Conservation (phyloP, 53 echinoderm and acorn worm genomes). For the Mesocentrotus franciscanus region DNA sequence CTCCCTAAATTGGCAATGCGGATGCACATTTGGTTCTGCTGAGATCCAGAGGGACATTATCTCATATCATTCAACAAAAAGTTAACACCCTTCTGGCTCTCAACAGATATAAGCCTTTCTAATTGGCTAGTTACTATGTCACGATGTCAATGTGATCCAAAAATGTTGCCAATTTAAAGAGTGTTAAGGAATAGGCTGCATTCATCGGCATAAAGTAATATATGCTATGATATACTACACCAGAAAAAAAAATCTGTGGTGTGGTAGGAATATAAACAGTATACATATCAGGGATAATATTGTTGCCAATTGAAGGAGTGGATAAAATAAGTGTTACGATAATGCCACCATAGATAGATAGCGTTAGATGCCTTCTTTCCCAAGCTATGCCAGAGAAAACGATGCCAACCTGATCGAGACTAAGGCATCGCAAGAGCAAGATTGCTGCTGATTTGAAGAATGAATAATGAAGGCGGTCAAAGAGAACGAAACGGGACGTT, state of each 20-base stretch:
- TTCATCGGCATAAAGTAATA: neutral
- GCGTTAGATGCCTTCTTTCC: slow-evolving; percentile 9
- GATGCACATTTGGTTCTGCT: neutral
- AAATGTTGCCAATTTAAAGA: slow-evolving; percentile 6
- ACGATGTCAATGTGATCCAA: neutral
- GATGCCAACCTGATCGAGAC: slow-evolving; percentile 4
- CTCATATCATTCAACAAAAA: neutral
- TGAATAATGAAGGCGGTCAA: slow-evolving; percentile 22
- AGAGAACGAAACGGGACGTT: neutral
- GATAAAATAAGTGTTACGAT: neutral
- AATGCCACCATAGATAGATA: slow-evolving; percentile 30
- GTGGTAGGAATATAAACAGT: neutral
- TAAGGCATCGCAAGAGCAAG: neutral
- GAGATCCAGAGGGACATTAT: neutral
- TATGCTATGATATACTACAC: slow-evolving; percentile 24
- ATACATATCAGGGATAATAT: neutral
- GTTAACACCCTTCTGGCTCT: neutral
- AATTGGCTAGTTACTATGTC: too few species aligned
- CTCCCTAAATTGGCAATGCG: slow-evolving; percentile 27
- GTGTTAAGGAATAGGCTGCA: neutral
- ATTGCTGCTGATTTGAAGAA: slow-evolving; percentile 44
- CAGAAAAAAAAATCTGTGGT: neutral
- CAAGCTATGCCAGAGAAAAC: neutral
- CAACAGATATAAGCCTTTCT: too few species aligned
- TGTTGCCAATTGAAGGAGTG: slow-evolving; percentile 45